These are phyloP conservation scores for Anoncus sp. DNA, from an alignment of 2,888 invertebrate species.

Conservation along the genomic window DNA sequence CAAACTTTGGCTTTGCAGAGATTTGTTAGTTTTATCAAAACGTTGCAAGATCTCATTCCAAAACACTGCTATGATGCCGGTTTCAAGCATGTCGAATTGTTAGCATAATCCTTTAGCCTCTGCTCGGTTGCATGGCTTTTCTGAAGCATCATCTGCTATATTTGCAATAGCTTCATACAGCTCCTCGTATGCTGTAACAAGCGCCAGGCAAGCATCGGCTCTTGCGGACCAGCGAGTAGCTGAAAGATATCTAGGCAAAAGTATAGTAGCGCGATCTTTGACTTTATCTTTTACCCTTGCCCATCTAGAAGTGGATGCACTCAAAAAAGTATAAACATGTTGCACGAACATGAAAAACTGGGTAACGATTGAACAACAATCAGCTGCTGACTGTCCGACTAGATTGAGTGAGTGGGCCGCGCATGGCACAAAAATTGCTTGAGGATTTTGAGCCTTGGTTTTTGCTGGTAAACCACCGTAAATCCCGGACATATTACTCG, in stretches of 20 bases:
- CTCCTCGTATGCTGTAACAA: no score
- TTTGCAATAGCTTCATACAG: not conserved
- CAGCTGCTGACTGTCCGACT: conserved; percentile 66
- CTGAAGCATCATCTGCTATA: not conserved
- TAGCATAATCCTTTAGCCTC: no score
- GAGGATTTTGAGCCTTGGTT: conserved; percentile 61
- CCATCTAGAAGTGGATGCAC: conserved; percentile 65
- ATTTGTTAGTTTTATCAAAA: not conserved
- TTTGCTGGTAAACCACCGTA: conserved; percentile 66
- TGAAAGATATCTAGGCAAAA: not conserved
- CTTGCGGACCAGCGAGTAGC: conserved; percentile 7
- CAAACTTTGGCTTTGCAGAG: not conserved
- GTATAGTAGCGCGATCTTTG: not conserved
- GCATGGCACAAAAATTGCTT: conserved; percentile 65
- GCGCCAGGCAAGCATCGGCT: not conserved
- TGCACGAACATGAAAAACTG: conserved; percentile 66
- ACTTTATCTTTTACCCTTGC: not conserved
- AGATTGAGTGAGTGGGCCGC: conserved; percentile 70
- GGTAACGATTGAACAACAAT: conserved; percentile 65
- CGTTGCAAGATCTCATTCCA: not conserved
- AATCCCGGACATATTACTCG: conserved; percentile 64
- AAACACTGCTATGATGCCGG: not conserved
- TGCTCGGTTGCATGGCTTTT: not conserved
- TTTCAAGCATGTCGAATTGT: not conserved
- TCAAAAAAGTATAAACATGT: conserved; percentile 68